A percentile compares a stretch with the other conserved stretches of the same genome.
phyloP scores from a whole-genome alignment of 2,888 invertebrate genomes.

The Anoplius nigerrimus region DNA sequence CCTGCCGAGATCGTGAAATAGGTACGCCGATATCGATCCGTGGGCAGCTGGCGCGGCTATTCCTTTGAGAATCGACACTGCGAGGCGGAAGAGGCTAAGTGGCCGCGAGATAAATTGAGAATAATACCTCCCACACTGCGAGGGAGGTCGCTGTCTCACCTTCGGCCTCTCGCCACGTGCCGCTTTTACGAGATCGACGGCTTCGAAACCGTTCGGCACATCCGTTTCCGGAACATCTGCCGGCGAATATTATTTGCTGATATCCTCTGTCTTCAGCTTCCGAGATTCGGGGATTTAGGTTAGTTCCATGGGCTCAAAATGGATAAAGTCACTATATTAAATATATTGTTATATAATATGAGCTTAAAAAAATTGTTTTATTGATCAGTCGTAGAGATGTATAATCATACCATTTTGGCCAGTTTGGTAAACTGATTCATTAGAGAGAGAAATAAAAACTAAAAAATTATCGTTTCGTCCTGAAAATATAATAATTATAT shows the following conservation, averaged over 20 bases:
- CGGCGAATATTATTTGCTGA: slow-evolving; percentile 50
- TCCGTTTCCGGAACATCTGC: slow-evolving; percentile 48
- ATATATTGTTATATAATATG: too few relatives aligned
- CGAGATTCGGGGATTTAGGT: too few relatives aligned
- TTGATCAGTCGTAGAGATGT: too few relatives aligned
- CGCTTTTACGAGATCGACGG: slow-evolving; percentile 46
- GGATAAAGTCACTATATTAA: too few relatives aligned
- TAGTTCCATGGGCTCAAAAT: too few relatives aligned
- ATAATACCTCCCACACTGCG: slow-evolving; percentile 44
- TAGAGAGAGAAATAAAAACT: too few relatives aligned
- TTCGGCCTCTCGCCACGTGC: slow-evolving; percentile 32
- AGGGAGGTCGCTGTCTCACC: slow-evolving; percentile 5
- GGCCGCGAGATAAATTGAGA: slow-evolving; percentile 55
- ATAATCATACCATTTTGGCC: too few relatives aligned
- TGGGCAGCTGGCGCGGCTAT: slow-evolving; percentile 43
- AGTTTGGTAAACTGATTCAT: too few relatives aligned
- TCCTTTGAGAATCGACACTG: slow-evolving; percentile 49
- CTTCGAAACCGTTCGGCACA: slow-evolving; percentile 14
- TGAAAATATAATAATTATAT: too few relatives aligned
- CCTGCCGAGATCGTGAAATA: slow-evolving; percentile 25
- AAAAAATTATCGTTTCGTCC: too few relatives aligned
- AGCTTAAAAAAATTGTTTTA: too few relatives aligned
- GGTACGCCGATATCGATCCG: slow-evolving; percentile 41
- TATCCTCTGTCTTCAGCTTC: slow-evolving; percentile 44
- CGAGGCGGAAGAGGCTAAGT: slow-evolving; percentile 45